Conservation (phyloP, 2,888 invertebrate genomes). For the Dicranocentrus wangi region DNA sequence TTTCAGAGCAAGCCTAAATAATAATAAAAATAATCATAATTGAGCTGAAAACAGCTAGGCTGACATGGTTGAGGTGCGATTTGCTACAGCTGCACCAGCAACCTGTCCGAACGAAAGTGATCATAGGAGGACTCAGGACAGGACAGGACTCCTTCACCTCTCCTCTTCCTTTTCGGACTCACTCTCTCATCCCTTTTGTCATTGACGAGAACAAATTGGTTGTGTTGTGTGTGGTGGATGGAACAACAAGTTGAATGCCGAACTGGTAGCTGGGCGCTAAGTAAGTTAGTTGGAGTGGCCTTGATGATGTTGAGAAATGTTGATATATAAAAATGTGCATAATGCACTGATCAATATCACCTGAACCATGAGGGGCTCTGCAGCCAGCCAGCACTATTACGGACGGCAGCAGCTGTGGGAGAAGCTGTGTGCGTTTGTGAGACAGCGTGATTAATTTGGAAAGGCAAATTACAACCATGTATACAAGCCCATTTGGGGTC, state of each 20-base stretch:
- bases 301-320: slow-evolving; percentile 16
- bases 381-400: neutral
- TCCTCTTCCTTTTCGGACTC: slow-evolving; percentile 7
- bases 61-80: too few relatives aligned
- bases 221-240: neutral
- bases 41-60: neutral
- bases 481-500: too few relatives aligned
- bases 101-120: neutral
- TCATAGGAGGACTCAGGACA: neutral
- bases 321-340: slow-evolving; percentile 1
- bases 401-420: neutral
- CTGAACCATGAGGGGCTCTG: too few relatives aligned
- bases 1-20: too few relatives aligned
- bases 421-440: too few relatives aligned
- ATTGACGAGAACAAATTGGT: too few relatives aligned
- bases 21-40: neutral
- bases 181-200: too few relatives aligned
- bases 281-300: neutral
- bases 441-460: neutral
- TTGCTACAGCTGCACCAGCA: neutral
- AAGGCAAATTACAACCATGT: neutral
- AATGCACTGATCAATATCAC: slow-evolving; percentile 21
- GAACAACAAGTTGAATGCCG: neutral
- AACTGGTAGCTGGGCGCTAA: too few relatives aligned
- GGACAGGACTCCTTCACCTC: neutral